Base-by-base conservation (phyloP, 2,113 vertebrate genomes). In the Tachysurus vachellii region DNA sequence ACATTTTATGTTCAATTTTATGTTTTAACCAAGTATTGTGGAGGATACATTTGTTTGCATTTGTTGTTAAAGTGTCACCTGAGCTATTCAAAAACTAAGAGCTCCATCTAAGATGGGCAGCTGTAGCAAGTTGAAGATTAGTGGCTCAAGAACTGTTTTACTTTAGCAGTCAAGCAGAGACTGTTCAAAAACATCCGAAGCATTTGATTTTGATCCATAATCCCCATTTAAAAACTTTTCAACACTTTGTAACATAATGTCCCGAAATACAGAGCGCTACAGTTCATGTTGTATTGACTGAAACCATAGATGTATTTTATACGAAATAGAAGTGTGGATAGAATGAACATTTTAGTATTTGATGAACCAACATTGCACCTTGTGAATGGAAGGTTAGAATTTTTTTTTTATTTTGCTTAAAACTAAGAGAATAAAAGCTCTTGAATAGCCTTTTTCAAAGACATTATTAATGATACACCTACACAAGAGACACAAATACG, bases 131-230 rank as follows among this genome's bases (percentile, higher is more conserved):
- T 61, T 83, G 66, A 89, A 28, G 88, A 85, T 88, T 81, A 90
- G 82, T 88, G 95, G 95, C 94, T 95, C 91, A 89, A 95, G 93
- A 94, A 95, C 94, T 95, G 95, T 95, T 95, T 94, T 93, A 87
- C 91, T 94, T 94, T 93, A 91, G 89, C 90, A 91, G 92, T 36
- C 26, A 91, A 77, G 88, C 26, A 88, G 91, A 50, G 47, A 50
- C 47, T 50, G 47, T 50, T 92, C 84, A 91, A 89, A 88, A 91
- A 89, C 91, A 88, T 91, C 91, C 92, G 73, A 83, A 79, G 50
- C 89, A 92, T 93, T 88, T 91, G 90, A 89, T 86, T 92, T 70
- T 77, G 85, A 53, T 71, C 92, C 91, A 91, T 92, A 84, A 86
- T 89, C 89, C 89, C 91, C 90, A 71, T 90, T 68, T 92, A 91